phyloP scores from a whole-genome alignment of 2,113 vertebrate genomes.

The Protobothrops mucrosquamatus region DNA sequence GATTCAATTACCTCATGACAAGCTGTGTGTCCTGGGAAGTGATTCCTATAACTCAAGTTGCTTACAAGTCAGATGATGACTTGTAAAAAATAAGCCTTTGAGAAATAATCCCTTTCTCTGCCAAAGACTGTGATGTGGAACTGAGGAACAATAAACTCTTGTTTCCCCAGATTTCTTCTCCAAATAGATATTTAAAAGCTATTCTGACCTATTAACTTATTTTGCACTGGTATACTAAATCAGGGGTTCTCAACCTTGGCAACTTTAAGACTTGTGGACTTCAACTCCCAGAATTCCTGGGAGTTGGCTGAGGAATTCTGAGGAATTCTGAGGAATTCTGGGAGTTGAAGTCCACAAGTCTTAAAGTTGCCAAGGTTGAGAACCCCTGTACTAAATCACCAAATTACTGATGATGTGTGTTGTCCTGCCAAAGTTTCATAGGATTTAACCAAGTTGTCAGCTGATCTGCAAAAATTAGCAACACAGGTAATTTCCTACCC shows the following conservation, averaged over 20 bases:
- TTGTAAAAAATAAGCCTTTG: neutral
- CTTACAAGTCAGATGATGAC: slow-evolving; percentile 34
- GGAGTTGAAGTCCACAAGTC: no score
- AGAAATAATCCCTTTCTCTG: slow-evolving; percentile 43
- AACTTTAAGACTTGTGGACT: no score
- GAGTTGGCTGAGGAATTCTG: no score
- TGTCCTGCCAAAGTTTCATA: neutral
- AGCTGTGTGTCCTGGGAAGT: slow-evolving; percentile 33
- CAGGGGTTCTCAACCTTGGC: no score
- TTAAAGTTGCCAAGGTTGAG: no score
- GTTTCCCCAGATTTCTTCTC: slow-evolving; percentile 28
- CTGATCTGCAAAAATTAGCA: neutral
- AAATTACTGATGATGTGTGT: neutral
- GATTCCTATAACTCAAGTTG: slow-evolving; percentile 19
- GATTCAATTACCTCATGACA: slow-evolving; percentile 37
- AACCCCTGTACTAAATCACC: neutral
- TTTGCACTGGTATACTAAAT: neutral
- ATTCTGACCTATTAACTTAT: slow-evolving; percentile 6
- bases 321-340: no score
- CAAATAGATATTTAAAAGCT: slow-evolving; percentile 33
- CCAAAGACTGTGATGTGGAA: slow-evolving; percentile 36
- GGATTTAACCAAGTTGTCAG: neutral
- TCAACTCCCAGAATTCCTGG: no score
- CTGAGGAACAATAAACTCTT: slow-evolving; percentile 33
- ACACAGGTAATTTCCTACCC: neutral